Base-by-base conservation (phyloP, 1,140 invertebrate genomes). In the Dufourea novaeangliae region DNA sequence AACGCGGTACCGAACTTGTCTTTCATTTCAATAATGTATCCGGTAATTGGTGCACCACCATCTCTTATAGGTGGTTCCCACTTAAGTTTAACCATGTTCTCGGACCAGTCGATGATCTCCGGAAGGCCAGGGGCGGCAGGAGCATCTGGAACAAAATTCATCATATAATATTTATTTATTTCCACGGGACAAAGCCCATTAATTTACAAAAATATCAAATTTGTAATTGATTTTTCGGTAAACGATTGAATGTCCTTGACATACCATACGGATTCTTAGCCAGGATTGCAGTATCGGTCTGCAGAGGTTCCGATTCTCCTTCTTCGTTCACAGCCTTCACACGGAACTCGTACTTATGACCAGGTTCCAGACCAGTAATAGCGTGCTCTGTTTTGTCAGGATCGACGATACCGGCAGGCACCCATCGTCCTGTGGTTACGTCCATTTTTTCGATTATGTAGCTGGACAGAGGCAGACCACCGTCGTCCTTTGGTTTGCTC, bases 201-300 rank as follows among this genome's bases (percentile, higher is more conserved):
- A n/a, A n/a, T n/a, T n/a, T n/a, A n/a, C n/a, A n/a, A n/a, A n/a
- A n/a, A n/a, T n/a, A n/a, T n/a, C n/a, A n/a, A n/a, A 29, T 39
- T 20, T 3, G 41, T 4, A 27, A 46, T 14, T 5, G 34, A 10
- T 27, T 2, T 20, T n/a, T 22, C 2, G 0, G 5, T 3, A 12
- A 39, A 39, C 20, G 3, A 32, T n/a, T 25, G 1, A 11, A 17
- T 56, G 1, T 14, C 6, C 5, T 27, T 5, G 3, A 14, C 22
- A 90, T 92, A 95, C 96, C 98, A 92, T 96, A 99, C 80, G 98
- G 98, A 95, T 99, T 99, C 92, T 99, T 99, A 61, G 98, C 98
- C 14, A 97, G 89, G 71, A 97, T 97, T 0, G 96, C 94, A 70
- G 95, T 94, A 73, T 98, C 97, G 0, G 97, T 97, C 84, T 98